Conservation (phyloP, 2,113 vertebrate genomes). For the Terrapene triunguis region DNA sequence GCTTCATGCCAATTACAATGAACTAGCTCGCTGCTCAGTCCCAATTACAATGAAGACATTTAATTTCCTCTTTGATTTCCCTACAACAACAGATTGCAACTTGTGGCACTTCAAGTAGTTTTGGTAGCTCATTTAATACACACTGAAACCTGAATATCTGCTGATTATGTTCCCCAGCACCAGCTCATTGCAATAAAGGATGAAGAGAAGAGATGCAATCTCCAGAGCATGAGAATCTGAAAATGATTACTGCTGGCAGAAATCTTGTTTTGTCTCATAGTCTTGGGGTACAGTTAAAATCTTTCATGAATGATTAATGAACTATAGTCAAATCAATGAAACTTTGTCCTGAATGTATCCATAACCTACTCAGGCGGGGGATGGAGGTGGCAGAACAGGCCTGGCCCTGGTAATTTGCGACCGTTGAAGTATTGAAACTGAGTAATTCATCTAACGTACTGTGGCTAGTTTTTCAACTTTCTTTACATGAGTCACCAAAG, state of each 20-base stretch:
- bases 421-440: constrained; percentile 52
- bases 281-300: constrained; percentile 54
- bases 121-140: constrained; percentile 73
- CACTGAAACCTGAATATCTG: constrained; percentile 66
- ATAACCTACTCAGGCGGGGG: constrained; percentile 35
- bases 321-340: constrained; percentile 59
- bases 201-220: constrained; percentile 65
- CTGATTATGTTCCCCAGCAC: constrained; percentile 66
- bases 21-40: constrained; percentile 43
- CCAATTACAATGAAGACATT: constrained; percentile 71
- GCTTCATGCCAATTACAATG: constrained; percentile 57
- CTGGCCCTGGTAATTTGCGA: constrained; percentile 32
- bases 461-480: constrained; percentile 53
- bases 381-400: constrained; percentile 26
- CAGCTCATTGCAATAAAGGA: constrained; percentile 64
- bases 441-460: constrained; percentile 65
- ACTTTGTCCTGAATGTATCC: constrained; percentile 55
- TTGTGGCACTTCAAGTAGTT: constrained; percentile 66
- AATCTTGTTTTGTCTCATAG: constrained; percentile 72
- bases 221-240: constrained; percentile 54
- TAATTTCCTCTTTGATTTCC: constrained; percentile 78
- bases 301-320: constrained; percentile 71
- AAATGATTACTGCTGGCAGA: constrained; percentile 68
- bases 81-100: constrained; percentile 68
- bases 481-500: constrained; percentile 50